These are phyloP conservation scores for Corythornis cristatus DNA, from an alignment of 2,113 vertebrate genomes.

Conservation along the genomic window DNA sequence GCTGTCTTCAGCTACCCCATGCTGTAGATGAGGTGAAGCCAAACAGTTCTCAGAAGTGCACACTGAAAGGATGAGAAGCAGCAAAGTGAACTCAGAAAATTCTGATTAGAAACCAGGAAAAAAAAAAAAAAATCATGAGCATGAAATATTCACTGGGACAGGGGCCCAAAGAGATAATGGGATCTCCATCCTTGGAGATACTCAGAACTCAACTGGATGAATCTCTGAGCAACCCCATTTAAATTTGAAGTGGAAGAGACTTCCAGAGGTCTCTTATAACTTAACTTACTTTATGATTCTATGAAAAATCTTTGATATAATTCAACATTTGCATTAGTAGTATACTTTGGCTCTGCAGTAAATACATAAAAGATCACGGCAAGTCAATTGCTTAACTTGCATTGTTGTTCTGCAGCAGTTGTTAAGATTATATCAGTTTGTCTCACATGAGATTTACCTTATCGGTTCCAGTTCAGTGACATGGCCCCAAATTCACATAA, in stretches of 20 bases:
- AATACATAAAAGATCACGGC: not conserved
- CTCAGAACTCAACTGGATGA: not conserved
- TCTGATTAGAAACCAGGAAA: not conserved
- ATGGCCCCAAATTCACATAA: not conserved
- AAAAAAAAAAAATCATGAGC: not conserved
- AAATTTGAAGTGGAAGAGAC: not conserved
- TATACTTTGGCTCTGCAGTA: not conserved
- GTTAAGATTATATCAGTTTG: not conserved
- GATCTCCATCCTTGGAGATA: not conserved
- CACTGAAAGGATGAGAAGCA: not conserved
- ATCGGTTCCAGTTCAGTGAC: not conserved
- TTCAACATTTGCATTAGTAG: not conserved
- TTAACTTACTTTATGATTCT: not conserved
- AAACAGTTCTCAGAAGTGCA: not conserved
- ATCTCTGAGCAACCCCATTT: not conserved
- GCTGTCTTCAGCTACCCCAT: not conserved
- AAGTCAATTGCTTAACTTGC: not conserved
- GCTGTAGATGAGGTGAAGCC: not conserved
- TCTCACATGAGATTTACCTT: not conserved
- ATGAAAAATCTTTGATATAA: not conserved
- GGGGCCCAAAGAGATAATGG: not conserved
- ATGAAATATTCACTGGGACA: not conserved
- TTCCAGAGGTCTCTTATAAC: not conserved
- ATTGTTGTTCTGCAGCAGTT: not conserved
- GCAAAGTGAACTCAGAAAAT: not conserved